Percentiles rank a stretch among this genome's conserved stretches.
These are phyloP conservation scores for Caranx melampygus DNA, from an alignment of 2,113 vertebrate species.

Conservation along the genomic window DNA sequence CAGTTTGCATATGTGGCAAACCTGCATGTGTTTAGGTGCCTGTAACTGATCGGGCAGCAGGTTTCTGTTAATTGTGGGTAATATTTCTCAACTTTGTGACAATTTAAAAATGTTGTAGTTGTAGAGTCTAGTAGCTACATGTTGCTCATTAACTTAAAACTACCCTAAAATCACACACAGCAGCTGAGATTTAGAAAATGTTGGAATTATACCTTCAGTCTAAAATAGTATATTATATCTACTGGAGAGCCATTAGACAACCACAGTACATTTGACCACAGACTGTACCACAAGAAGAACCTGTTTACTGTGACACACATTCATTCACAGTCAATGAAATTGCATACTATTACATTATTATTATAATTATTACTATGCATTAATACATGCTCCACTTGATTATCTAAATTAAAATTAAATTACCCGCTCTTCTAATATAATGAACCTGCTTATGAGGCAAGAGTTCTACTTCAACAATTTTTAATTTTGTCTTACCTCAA, in stretches of 20 bases:
- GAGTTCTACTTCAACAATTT: not conserved
- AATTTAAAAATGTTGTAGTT: not conserved
- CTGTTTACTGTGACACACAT: not conserved
- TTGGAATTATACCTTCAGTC: not conserved
- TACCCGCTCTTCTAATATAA: not conserved
- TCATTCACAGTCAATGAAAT: not conserved
- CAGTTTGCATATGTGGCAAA: not conserved
- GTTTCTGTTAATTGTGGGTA: not conserved
- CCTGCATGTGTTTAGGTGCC: not conserved
- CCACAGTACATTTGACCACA: not conserved
- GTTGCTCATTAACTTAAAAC: not conserved
- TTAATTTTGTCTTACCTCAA: conserved; percentile 36
- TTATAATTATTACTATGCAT: not conserved
- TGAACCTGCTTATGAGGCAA: not conserved
- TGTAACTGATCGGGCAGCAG: not conserved
- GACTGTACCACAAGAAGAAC: not conserved
- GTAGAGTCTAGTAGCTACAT: not conserved
- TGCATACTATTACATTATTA: not conserved
- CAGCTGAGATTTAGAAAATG: not conserved
- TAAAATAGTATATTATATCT: not conserved
- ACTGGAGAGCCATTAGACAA: not conserved
- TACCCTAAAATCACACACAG: not conserved
- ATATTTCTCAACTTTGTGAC: not conserved
- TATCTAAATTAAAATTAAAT: not conserved
- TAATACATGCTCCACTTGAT: not conserved